Evolutionary conservation across 1,140 invertebrate species (phyloP).

Genomic region (Wasmannia auropunctata): DNA sequence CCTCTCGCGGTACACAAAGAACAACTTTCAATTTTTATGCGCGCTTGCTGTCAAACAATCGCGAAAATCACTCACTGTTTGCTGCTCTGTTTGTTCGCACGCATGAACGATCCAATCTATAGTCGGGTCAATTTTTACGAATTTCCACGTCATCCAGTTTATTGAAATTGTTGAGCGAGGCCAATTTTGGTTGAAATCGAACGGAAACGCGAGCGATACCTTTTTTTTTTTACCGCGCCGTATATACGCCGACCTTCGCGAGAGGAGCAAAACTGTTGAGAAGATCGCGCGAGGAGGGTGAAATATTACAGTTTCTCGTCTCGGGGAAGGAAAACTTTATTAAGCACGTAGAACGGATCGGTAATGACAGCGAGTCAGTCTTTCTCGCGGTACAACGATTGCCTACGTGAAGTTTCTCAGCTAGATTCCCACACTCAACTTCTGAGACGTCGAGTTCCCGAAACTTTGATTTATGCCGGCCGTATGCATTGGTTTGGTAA

Average conservation of each 20-base stretch:
- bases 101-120: conserved; percentile 35
- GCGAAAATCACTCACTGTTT: conserved; percentile 40
- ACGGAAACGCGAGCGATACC: background rate
- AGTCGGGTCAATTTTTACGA: conserved; percentile 28
- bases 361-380: conserved; percentile 22
- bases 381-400: conserved; percentile 24
- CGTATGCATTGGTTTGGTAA: background rate
- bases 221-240: background rate
- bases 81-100: conserved; percentile 19
- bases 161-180: conserved; percentile 39
- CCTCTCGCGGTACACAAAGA: conserved; percentile 14
- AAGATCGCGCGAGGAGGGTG: background rate
- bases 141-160: conserved; percentile 43
- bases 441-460: background rate
- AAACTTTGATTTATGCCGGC: conserved; percentile 44
- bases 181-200: conserved; percentile 36
- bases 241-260: background rate
- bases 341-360: conserved; percentile 1
- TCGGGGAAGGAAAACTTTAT: conserved; percentile 14
- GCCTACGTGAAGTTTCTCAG: conserved; percentile 16
- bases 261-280: background rate
- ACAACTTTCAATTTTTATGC: conserved; percentile 43
- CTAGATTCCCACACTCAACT: background rate
- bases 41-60: conserved; percentile 36
- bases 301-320: conserved; percentile 5